phyloP scores from a whole-genome alignment of 2,888 invertebrate species.

The Orthosia incerta region DNA sequence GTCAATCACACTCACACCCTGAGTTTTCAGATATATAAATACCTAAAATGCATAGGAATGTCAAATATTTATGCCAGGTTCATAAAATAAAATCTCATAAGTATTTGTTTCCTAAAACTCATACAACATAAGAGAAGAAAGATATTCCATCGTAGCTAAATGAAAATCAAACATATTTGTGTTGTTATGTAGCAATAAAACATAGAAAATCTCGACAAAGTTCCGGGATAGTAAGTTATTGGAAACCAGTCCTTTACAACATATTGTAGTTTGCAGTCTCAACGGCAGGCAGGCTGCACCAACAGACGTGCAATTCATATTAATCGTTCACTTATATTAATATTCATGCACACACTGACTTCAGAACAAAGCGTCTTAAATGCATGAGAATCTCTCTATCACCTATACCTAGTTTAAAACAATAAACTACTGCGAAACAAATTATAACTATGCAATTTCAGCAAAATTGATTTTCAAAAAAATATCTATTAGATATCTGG shows the following conservation, averaged over 20 bases:
- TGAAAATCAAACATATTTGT: neutral
- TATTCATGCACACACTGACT: conserved; percentile 46
- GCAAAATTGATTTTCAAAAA: neutral
- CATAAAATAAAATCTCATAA: too few relatives aligned
- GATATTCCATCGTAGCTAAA: neutral
- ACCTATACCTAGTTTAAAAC: neutral
- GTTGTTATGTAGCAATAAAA: neutral
- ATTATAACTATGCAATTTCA: conserved; percentile 1
- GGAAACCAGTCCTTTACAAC: conserved; percentile 24
- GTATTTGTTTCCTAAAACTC: too few relatives aligned
- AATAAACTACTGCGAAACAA: conserved; percentile 4
- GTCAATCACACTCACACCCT: too few relatives aligned
- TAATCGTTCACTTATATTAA: too few relatives aligned
- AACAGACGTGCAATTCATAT: conserved; percentile 42
- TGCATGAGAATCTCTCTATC: conserved; percentile 17
- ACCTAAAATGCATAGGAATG: too few relatives aligned
- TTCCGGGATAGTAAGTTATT: conserved; percentile 22
- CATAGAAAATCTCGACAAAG: neutral
- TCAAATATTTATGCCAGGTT: neutral
- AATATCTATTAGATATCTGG: too few relatives aligned
- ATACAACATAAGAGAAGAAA: neutral
- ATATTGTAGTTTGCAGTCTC: conserved; percentile 28
- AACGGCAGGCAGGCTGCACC: neutral
- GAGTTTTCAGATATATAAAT: too few relatives aligned
- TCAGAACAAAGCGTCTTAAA: conserved; percentile 31